These are phyloP conservation scores for Macroteleia sp. DNA, from an alignment of 2,888 invertebrate genomes.

Conservation along the genomic window DNA sequence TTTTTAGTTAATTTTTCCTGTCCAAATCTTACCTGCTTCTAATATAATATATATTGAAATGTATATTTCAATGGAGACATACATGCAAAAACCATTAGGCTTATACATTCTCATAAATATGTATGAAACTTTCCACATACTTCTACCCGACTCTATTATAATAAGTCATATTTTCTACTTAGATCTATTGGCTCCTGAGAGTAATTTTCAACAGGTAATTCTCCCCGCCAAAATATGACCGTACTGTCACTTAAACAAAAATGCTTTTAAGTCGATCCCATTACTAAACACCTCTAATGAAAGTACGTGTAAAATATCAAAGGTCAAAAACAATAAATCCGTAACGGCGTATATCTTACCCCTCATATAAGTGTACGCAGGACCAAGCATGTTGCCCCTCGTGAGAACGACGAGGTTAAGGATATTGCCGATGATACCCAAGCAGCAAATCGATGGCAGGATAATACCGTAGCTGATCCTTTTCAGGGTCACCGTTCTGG, in stretches of 20 bases:
- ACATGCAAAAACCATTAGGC: no score
- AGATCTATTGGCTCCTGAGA: no score
- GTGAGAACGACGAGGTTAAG: slow-evolving; percentile 91
- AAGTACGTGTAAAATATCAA: slow-evolving; percentile 3
- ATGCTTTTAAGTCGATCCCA: slow-evolving; percentile 3
- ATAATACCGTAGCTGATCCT: slow-evolving; percentile 88
- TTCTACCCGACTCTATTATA: no score
- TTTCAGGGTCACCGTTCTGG: slow-evolving; percentile 86
- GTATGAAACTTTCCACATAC: no score
- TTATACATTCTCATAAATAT: no score
- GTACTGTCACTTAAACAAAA: not conserved
- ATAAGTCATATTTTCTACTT: no score
- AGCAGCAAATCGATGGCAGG: slow-evolving; percentile 88
- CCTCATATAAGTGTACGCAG: slow-evolving; percentile 92
- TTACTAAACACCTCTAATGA: not conserved
- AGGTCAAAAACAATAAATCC: not conserved
- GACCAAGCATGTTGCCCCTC: slow-evolving; percentile 90
- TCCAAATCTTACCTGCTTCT: no score
- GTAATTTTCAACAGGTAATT: no score
- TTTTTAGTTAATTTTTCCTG: no score
- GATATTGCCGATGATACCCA: slow-evolving; percentile 91
- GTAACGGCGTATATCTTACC: slow-evolving; percentile 84
- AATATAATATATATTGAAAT: no score
- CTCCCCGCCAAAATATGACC: no score
- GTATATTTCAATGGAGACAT: no score